Base-by-base conservation (phyloP, 37 sponge, comb jelly and placozoan genomes). In the Amphimedon queenslandica region DNA sequence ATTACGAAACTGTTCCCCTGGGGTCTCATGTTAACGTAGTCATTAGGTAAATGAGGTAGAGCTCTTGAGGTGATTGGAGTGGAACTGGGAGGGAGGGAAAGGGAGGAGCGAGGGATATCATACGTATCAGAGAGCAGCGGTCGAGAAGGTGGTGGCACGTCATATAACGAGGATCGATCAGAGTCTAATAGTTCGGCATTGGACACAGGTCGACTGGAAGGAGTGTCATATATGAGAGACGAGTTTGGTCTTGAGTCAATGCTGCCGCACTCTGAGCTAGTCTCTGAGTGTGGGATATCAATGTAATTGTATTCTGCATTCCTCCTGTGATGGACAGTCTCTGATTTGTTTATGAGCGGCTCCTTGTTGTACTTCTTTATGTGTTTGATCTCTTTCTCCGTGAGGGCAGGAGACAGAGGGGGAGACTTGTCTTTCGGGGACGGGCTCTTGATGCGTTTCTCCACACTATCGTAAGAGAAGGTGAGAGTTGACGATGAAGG, bases 21-120 rank as follows among this genome's bases (percentile, higher is more conserved):
- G 5, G 27, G 61, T 60, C 24, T 25, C 5, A 60, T n/a, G 27
- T 60, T 60, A 6, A 25, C 61, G 21, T 60, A 60, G 28, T 60
- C 61, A 25, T 11, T n/a, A n/a, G 61, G 61, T 25, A 60, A 25
- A 25, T 60, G 61, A 11, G 61, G 61, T n/a, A 60, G 61, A 13
- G 61, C 27, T n/a, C 27, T 11, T 8, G 8, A 13, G n/a, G n/a
- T n/a, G n/a, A n/a, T n/a, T 47, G 51, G 51, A 47, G 51, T 8
- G 13, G 51, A 18, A 8, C 13, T 47, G 8, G 8, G 21, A 13
- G 5, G 5, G 5, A n/a, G 61, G 5, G 61, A 60, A 25, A 6
- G 23, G 8, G 61, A 25, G 5, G 61, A 60, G 8, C 61, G 21
- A n/a, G 61, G 61, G 28, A 60, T 25, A 60, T n/a, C 61, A n/a